These are phyloP conservation scores for Cricetomys ansorgei DNA, from an alignment of 2,113 vertebrate species.

Conservation along the genomic window DNA sequence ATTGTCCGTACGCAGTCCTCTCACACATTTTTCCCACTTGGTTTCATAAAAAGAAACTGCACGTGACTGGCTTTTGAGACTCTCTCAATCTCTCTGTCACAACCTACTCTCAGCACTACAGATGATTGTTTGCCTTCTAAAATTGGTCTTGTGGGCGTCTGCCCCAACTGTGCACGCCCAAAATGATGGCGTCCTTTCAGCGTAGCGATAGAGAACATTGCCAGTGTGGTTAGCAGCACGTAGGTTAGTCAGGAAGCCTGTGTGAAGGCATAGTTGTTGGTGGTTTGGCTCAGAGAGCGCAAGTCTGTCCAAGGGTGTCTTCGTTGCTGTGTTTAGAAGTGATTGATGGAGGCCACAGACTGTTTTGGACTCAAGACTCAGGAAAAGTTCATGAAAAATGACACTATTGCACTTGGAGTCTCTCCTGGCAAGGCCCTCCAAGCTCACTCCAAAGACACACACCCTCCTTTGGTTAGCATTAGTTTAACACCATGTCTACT, in stretches of 20 bases:
- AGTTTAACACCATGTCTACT: neutral
- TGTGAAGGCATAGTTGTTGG: constrained; percentile 47
- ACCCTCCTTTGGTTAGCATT: neutral
- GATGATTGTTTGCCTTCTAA: neutral
- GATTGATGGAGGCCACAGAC: constrained; percentile 38
- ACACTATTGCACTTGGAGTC: neutral
- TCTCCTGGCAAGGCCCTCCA: rapidly evolving
- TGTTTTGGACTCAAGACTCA: neutral
- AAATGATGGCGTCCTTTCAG: neutral
- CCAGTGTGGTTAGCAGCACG: neutral
- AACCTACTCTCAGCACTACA: neutral
- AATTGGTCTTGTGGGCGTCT: neutral
- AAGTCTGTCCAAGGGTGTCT: constrained; percentile 45
- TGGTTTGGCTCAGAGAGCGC: constrained; percentile 59
- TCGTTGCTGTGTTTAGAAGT: constrained; percentile 16
- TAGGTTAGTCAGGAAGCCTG: constrained; percentile 35
- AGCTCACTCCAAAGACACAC: neutral
- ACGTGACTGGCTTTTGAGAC: neutral
- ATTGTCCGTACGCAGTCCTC: neutral
- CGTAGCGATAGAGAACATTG: neutral
- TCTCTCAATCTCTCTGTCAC: neutral
- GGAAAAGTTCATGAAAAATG: constrained; percentile 38
- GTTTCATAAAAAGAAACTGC: neutral
- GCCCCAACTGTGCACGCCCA: neutral
- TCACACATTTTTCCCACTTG: neutral